phyloP scores from a whole-genome alignment of 2,113 vertebrate genomes.

The Poicephalus gulielmi region DNA sequence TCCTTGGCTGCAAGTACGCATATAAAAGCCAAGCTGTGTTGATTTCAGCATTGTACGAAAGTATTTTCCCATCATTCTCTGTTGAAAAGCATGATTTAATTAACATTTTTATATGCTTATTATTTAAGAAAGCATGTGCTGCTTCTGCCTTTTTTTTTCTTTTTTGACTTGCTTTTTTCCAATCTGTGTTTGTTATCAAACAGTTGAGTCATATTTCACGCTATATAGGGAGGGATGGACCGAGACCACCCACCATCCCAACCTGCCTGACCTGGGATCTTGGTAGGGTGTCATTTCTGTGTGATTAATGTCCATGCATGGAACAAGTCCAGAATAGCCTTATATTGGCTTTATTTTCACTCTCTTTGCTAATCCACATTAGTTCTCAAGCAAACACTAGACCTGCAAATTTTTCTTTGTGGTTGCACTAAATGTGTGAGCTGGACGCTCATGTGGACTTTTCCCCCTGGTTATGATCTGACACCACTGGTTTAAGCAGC shows the following conservation, averaged over 20 bases:
- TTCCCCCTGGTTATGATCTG: not conserved
- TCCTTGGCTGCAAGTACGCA: not conserved
- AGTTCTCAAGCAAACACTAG: fast-evolving
- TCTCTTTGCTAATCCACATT: not conserved
- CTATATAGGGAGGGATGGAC: not conserved
- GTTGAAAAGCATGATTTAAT: conserved; percentile 46
- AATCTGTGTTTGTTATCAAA: conserved; percentile 21
- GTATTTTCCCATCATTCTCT: not conserved
- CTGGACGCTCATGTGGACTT: fast-evolving
- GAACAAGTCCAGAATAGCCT: not conserved
- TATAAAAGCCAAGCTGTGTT: not conserved
- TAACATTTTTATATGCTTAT: conserved; percentile 40
- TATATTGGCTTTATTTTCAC: not conserved
- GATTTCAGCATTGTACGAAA: not conserved
- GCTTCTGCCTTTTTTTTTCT: not conserved
- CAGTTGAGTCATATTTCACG: not conserved
- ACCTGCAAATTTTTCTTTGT: not conserved
- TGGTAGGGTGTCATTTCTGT: not conserved
- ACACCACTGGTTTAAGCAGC: not conserved
- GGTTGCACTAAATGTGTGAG: not conserved
- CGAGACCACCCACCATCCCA: not conserved
- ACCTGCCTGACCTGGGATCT: not conserved
- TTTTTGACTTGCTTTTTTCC: not conserved
- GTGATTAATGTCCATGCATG: not conserved
- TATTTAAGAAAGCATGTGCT: conserved; percentile 18